phyloP scores from a whole-genome alignment of 2,888 invertebrate genomes.

The Apotomis turbidana region DNA sequence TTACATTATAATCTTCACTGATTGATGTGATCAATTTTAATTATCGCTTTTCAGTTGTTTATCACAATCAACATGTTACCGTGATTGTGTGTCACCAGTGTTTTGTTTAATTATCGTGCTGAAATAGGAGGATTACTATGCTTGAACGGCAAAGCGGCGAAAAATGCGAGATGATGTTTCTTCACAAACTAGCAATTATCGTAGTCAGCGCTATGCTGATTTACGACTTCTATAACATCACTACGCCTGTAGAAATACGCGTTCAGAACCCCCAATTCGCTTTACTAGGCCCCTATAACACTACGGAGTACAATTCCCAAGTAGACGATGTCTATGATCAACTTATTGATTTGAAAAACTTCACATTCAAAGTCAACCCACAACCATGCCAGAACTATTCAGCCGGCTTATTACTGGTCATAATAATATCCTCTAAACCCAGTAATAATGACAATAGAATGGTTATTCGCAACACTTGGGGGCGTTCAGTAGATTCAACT shows the following conservation, averaged over 20 bases:
- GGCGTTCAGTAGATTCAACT: slow-evolving; percentile 77
- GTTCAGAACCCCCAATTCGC: slow-evolving; percentile 59
- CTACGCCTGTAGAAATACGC: slow-evolving; percentile 46
- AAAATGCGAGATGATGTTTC: slow-evolving; percentile 54
- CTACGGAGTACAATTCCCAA: slow-evolving; percentile 41
- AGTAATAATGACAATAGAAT: slow-evolving; percentile 85
- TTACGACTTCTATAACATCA: slow-evolving; percentile 53
- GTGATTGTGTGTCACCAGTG: slow-evolving; percentile 11
- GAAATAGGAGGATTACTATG: slow-evolving; percentile 45
- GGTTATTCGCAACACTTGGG: slow-evolving; percentile 90
- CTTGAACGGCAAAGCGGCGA: slow-evolving; percentile 52
- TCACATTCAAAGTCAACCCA: slow-evolving; percentile 85
- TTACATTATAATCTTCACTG: not conserved
- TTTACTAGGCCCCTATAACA: slow-evolving; percentile 59
- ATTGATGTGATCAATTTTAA: not conserved
- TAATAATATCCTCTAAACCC: slow-evolving; percentile 88
- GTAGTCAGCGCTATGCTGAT: slow-evolving; percentile 51
- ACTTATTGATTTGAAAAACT: slow-evolving; percentile 85
- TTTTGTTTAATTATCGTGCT: slow-evolving; percentile 13
- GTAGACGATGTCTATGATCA: slow-evolving; percentile 58
- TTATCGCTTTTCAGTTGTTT: slow-evolving; percentile 44
- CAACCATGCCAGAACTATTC: slow-evolving; percentile 76
- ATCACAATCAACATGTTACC: slow-evolving; percentile 5
- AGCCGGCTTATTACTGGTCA: slow-evolving; percentile 81
- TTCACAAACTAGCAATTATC: slow-evolving; percentile 54